Conservation (phyloP, 2,888 invertebrate species). For the Anaspis maculata region DNA sequence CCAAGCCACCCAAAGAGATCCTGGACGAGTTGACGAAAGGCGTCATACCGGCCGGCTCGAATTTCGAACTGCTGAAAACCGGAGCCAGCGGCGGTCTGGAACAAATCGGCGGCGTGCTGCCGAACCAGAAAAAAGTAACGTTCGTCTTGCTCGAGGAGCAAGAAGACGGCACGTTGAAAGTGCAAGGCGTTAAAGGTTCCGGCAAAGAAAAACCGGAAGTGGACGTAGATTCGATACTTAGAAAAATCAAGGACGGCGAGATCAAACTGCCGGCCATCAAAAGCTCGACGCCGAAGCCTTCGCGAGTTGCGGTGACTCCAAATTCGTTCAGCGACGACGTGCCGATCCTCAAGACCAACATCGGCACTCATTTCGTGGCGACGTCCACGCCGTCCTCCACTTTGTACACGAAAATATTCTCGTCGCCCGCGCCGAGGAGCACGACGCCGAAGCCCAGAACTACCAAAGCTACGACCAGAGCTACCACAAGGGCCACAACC, state of each 20-base stretch:
- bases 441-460: slow-evolving; percentile 16
- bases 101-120: slow-evolving; percentile 54
- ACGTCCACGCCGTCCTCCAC: slow-evolving; percentile 30
- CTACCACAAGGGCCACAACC: too few relatives aligned
- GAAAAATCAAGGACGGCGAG: slow-evolving; percentile 73
- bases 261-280: slow-evolving; percentile 64
- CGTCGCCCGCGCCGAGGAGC: slow-evolving; percentile 40
- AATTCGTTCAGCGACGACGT: slow-evolving; percentile 31
- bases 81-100: slow-evolving; percentile 65
- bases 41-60: slow-evolving; percentile 68
- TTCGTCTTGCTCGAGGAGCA: slow-evolving; percentile 82
- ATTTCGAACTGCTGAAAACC: slow-evolving; percentile 74
- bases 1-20: slow-evolving; percentile 55
- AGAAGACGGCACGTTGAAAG: slow-evolving; percentile 75
- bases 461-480: slow-evolving; percentile 9
- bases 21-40: slow-evolving; percentile 74
- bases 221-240: slow-evolving; percentile 72
- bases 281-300: slow-evolving; percentile 19
- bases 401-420: slow-evolving; percentile 40
- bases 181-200: slow-evolving; percentile 76
- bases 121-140: slow-evolving; percentile 71
- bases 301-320: slow-evolving; percentile 32
- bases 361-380: slow-evolving; percentile 27
- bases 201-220: slow-evolving; percentile 61
- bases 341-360: slow-evolving; percentile 28